Percentiles rank a stretch among this genome's conserved stretches.
phyloP scores from a whole-genome alignment of 1,140 invertebrate genomes.

The Philaenus spumarius region DNA sequence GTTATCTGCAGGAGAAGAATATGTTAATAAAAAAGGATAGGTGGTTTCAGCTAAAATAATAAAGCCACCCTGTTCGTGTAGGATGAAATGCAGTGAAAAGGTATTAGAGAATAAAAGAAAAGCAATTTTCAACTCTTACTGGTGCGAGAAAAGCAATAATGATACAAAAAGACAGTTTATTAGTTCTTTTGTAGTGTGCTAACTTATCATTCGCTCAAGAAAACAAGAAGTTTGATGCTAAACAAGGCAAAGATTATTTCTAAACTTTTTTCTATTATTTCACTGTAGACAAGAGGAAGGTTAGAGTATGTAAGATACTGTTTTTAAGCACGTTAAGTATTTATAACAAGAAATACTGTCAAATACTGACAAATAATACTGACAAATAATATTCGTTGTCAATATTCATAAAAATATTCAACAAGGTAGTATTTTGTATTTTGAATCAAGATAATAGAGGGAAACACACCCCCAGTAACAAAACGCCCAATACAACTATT shows the following conservation, averaged over 20 bases:
- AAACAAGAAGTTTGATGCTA: not conserved
- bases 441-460: slow-evolving; percentile 12
- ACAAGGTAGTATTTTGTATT: slow-evolving; percentile 15
- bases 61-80: not conserved
- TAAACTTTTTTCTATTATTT: slow-evolving; percentile 14
- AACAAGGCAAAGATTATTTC: not conserved
- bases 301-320: slow-evolving; percentile 14
- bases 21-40: slow-evolving; percentile 1
- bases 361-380: no score
- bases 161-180: no score
- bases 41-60: not conserved
- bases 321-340: slow-evolving; percentile 16
- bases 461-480: slow-evolving; percentile 15
- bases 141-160: not conserved
- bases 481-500: slow-evolving; percentile 13
- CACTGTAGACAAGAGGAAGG: slow-evolving; percentile 1
- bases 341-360: slow-evolving; percentile 9
- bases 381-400: no score
- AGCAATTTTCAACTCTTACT: not conserved
- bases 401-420: slow-evolving; percentile 19
- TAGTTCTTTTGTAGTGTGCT: no score
- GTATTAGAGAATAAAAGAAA: not conserved
- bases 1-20: not conserved
- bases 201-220: not conserved
- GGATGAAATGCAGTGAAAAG: not conserved